A percentile compares a stretch with the other conserved stretches of the same genome.
These are phyloP conservation scores for Eupithecia subfuscata DNA, from an alignment of 2,888 invertebrate species.

Conservation along the genomic window DNA sequence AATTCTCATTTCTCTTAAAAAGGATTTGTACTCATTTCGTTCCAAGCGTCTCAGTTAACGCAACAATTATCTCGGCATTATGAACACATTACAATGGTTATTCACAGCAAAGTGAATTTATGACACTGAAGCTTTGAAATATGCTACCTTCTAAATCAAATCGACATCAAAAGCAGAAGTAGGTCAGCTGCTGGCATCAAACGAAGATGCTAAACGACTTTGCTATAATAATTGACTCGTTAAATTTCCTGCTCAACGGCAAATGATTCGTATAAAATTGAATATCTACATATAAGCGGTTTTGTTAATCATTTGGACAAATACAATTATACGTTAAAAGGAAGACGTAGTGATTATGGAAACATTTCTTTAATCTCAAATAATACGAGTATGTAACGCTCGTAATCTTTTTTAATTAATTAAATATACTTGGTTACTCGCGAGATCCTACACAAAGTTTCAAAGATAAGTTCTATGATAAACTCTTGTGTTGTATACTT, in stretches of 20 bases:
- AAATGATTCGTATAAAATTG: slow-evolving; percentile 7
- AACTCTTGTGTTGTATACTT: slow-evolving; percentile 33
- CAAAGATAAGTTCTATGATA: slow-evolving; percentile 30
- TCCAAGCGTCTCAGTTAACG: slow-evolving; percentile 27
- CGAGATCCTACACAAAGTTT: slow-evolving; percentile 33
- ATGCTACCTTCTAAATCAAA: slow-evolving; percentile 39
- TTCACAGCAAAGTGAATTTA: slow-evolving; percentile 40
- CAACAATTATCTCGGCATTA: slow-evolving; percentile 40
- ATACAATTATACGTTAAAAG: not conserved
- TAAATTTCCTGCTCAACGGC: slow-evolving; percentile 11
- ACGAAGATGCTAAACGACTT: slow-evolving; percentile 28
- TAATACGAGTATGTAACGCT: not conserved
- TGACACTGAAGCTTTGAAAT: slow-evolving; percentile 37
- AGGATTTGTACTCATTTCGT: not conserved
- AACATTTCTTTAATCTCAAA: not conserved
- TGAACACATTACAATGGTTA: slow-evolving; percentile 42
- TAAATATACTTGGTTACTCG: slow-evolving; percentile 28
- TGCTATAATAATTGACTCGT: slow-evolving; percentile 27
- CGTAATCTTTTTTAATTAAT: slow-evolving; percentile 26
- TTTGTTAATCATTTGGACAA: not conserved
- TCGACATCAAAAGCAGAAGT: slow-evolving; percentile 42
- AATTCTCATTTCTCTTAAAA: slow-evolving; percentile 1
- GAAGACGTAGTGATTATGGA: not conserved
- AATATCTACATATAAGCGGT: not conserved
- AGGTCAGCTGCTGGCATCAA: slow-evolving; percentile 44